These are phyloP conservation scores for Muscidifurax raptorellus DNA, from an alignment of 1,140 invertebrate genomes.

Conservation along the genomic window DNA sequence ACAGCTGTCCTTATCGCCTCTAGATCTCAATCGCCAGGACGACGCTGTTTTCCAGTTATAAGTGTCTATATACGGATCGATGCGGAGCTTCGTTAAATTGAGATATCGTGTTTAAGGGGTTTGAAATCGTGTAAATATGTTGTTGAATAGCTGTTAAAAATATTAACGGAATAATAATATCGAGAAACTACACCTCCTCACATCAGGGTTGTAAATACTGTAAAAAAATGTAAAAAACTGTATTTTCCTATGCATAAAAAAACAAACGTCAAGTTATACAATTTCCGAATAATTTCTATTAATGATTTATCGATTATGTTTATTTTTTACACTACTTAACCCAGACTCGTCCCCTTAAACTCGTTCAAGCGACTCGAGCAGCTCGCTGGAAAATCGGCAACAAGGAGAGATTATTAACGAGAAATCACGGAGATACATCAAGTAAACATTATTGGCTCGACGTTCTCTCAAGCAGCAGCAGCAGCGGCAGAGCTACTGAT, in stretches of 20 bases:
- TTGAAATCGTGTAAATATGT: too few relatives aligned
- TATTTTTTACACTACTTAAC: neutral
- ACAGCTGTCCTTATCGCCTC: constrained; percentile 59
- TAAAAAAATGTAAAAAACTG: too few relatives aligned
- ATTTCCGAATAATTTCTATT: too few relatives aligned
- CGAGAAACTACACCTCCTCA: neutral
- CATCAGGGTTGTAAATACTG: too few relatives aligned
- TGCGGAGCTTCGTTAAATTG: constrained; percentile 58
- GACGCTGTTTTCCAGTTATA: constrained; percentile 20
- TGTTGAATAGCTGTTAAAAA: too few relatives aligned
- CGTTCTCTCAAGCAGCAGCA: neutral
- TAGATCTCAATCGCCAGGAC: constrained; percentile 49
- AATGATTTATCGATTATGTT: too few relatives aligned
- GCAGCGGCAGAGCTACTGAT: neutral
- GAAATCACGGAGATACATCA: constrained; percentile 9
- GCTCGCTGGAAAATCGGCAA: neutral
- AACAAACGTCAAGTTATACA: too few relatives aligned
- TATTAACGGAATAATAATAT: too few relatives aligned
- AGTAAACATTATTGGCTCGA: neutral
- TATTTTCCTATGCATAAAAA: too few relatives aligned
- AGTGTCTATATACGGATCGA: neutral
- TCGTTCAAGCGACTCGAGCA: neutral
- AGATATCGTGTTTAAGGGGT: constrained; percentile 11
- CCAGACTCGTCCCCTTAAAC: neutral
- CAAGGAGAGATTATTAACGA: neutral